Conservation (phyloP, 2,113 vertebrate species). For the Ailuropoda melanoleuca region DNA sequence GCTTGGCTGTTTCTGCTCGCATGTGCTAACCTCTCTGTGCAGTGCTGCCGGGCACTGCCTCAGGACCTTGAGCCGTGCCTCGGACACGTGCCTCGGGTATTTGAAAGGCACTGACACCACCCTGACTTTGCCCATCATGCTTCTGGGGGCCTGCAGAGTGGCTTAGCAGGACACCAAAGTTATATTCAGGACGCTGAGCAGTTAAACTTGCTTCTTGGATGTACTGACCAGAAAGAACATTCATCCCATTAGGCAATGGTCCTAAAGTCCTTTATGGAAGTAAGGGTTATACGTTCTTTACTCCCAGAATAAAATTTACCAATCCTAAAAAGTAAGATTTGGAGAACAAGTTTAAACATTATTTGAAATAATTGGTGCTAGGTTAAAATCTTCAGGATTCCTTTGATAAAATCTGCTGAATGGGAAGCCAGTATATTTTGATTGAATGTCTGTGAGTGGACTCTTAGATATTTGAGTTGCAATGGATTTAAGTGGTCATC, state of each 20-base stretch:
- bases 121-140: not conserved
- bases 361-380: not conserved
- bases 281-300: not conserved
- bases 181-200: not conserved
- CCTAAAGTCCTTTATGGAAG: not conserved
- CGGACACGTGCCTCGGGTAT: fast-evolving
- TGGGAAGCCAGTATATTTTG: not conserved
- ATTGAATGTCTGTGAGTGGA: not conserved
- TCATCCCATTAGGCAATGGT: not conserved
- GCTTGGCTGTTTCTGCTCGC: not conserved
- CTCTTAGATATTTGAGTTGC: not conserved
- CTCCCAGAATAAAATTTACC: not conserved
- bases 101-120: not conserved
- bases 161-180: not conserved
- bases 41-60: fast-evolving
- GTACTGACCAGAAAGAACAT: not conserved
- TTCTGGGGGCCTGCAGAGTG: not conserved
- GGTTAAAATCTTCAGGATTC: not conserved
- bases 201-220: not conserved
- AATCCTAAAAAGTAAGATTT: not conserved
- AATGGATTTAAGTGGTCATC: not conserved
- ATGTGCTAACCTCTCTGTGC: not conserved
- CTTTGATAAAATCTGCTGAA: conserved; percentile 40
- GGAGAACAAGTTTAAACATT: not conserved
- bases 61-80: not conserved